Evolutionary conservation across 2,113 vertebrate species (phyloP), one percentile per base, ranked within the genome.

Genomic region (Lates calcarifer): DNA sequence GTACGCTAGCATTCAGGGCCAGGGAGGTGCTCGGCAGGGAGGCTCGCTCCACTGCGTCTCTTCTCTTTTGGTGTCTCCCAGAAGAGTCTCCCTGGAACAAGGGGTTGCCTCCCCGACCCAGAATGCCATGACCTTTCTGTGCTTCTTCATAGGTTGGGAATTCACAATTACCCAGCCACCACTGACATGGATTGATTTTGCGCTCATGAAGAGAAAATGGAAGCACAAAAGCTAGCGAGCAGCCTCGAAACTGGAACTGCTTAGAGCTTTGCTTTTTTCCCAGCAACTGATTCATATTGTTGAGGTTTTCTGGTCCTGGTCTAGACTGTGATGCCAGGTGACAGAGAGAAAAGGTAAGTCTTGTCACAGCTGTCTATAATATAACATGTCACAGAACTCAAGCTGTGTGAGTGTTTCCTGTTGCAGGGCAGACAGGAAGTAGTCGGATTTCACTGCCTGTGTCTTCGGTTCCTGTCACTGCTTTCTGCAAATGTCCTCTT

Each of bases 371-470:
- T 66, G 51, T 57, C 33, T 88, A 24, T 66, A 57, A 31, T 28
- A 71, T 87, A 74, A 47, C 81, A 79, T 77, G 89, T 90, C 81
- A 65, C 76, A 67, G 88, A 87, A 78, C 71, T 88, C 85, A 90
- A 86, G 88, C 88, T 90, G 89, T 77, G 88, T 45, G 84, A 93
- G 90, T 79, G 91, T 93, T 95, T 95, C 95, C 94, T 95, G 94
- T 95, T 76, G 84, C 57, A 33, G 83, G 57, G 65, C 66, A 91
- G 90, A 92, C 93, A 94, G 95, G 95, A 95, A 95, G 90, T 87
- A 76, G 85, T 89, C 82, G 60, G 80, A 87, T 90, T 94, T 94
- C 83, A 64, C 82, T 71, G 88, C 56, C 43, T 85, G 41, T 78
- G 71, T 47, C 68, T 92, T 80, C 18, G 53, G 66, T 79, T 84